Percentiles rank a stretch among this genome's conserved stretches.
Conservation (phyloP, 2,888 invertebrate genomes). For the Cabera pusaria region DNA sequence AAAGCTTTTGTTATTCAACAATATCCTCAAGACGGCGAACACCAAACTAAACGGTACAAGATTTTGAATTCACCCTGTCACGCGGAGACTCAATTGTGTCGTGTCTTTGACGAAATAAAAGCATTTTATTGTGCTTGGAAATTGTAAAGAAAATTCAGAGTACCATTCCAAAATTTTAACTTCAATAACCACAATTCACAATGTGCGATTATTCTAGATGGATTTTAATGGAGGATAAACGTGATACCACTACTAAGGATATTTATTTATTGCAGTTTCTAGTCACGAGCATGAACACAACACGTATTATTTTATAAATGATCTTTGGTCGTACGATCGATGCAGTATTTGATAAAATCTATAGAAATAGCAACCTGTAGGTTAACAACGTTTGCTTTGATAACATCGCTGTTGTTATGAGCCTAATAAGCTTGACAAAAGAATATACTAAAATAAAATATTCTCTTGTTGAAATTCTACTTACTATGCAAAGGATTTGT, state of each 20-base stretch:
- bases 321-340: conserved; percentile 16
- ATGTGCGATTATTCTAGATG: conserved; percentile 10
- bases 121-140: conserved; percentile 15
- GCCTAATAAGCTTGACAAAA: background rate
- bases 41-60: conserved; percentile 50
- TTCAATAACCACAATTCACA: conserved; percentile 7
- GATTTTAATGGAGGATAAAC: conserved; percentile 44
- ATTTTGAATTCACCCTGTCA: conserved; percentile 47
- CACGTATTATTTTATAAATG: conserved; percentile 48
- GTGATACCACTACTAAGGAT: conserved; percentile 55
- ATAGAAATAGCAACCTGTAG: background rate
- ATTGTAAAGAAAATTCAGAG: background rate
- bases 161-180: conserved; percentile 1
- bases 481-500: conserved; percentile 21
- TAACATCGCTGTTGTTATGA: background rate
- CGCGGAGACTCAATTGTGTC: conserved; percentile 42
- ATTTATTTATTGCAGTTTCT: conserved; percentile 47
- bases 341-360: conserved; percentile 15
- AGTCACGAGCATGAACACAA: conserved; percentile 62
- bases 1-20: conserved; percentile 43
- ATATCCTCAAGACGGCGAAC: conserved; percentile 35
- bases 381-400: background rate
- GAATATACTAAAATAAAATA: background rate
- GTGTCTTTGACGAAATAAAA: conserved; percentile 20
- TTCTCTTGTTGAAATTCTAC: conserved; percentile 9